phyloP scores from a whole-genome alignment of 2,888 invertebrate species.

The Agelastica alni region DNA sequence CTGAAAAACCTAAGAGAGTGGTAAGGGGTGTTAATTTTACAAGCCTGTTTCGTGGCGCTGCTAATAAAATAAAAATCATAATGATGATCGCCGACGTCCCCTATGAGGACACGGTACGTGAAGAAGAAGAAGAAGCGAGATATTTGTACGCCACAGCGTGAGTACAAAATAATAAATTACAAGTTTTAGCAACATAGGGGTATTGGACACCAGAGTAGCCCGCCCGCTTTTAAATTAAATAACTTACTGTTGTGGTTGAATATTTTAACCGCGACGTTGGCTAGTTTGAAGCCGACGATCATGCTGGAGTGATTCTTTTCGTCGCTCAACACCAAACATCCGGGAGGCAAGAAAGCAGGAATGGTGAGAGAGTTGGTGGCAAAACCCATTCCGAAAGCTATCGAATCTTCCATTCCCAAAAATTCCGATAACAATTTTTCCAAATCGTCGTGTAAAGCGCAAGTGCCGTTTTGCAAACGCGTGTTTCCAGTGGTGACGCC shows the following conservation, averaged over 20 bases:
- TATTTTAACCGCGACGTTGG: slow-evolving; percentile 82
- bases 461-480: slow-evolving; percentile 80
- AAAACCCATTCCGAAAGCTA: slow-evolving; percentile 98
- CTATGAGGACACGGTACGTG: too few species aligned
- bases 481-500: slow-evolving; percentile 79
- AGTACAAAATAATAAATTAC: too few species aligned
- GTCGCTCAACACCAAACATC: slow-evolving; percentile 90
- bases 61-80: too few species aligned
- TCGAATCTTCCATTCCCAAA: slow-evolving; percentile 89
- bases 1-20: too few species aligned
- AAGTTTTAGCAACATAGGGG: too few species aligned
- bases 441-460: slow-evolving; percentile 75
- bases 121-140: too few species aligned
- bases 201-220: too few species aligned
- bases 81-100: too few species aligned
- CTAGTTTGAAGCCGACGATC: slow-evolving; percentile 88
- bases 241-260: slow-evolving; percentile 79
- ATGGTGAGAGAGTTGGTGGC: slow-evolving; percentile 95
- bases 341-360: slow-evolving; percentile 82
- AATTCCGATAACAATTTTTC: slow-evolving; percentile 85
- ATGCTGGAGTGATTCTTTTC: slow-evolving; percentile 97
- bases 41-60: too few species aligned
- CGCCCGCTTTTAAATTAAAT: too few species aligned
- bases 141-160: too few species aligned
- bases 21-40: too few species aligned